Conservation (phyloP, 35 echinoderm and acorn worm species). For the Apostichopus californicus region DNA sequence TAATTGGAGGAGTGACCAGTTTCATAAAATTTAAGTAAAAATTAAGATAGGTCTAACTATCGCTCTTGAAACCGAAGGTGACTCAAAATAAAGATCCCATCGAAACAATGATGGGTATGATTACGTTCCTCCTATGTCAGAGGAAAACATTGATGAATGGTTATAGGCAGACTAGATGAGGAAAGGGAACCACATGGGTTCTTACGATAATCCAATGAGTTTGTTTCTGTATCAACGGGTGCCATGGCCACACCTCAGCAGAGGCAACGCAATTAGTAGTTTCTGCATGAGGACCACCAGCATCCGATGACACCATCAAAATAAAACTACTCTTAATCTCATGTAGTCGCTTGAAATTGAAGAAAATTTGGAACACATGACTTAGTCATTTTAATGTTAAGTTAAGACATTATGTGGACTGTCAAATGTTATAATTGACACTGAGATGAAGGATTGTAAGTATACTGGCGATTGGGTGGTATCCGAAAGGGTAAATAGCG, state of each 20-base stretch:
- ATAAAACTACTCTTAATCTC: neutral
- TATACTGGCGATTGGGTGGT: no score
- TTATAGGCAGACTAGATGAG: neutral
- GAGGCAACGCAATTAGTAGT: conserved; percentile 11
- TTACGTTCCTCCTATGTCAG: no score
- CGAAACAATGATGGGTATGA: no score
- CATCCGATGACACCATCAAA: conserved; percentile 1
- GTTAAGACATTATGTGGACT: no score
- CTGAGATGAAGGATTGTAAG: neutral
- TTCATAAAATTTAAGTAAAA: no score
- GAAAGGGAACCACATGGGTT: neutral
- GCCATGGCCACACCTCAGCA: neutral
- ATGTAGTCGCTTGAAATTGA: neutral
- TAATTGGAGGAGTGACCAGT: no score
- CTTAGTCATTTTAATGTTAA: no score
- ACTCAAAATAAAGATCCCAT: no score
- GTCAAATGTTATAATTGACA: neutral
- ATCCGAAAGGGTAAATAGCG: no score
- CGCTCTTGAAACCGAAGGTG: no score
- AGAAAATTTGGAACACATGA: neutral
- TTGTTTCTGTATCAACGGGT: conserved; percentile 5
- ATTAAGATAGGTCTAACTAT: no score
- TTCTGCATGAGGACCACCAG: neutral
- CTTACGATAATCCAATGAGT: neutral
- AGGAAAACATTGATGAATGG: no score